Base-by-base conservation (phyloP, 2,113 vertebrate genomes). In the Lampris megalopsis region DNA sequence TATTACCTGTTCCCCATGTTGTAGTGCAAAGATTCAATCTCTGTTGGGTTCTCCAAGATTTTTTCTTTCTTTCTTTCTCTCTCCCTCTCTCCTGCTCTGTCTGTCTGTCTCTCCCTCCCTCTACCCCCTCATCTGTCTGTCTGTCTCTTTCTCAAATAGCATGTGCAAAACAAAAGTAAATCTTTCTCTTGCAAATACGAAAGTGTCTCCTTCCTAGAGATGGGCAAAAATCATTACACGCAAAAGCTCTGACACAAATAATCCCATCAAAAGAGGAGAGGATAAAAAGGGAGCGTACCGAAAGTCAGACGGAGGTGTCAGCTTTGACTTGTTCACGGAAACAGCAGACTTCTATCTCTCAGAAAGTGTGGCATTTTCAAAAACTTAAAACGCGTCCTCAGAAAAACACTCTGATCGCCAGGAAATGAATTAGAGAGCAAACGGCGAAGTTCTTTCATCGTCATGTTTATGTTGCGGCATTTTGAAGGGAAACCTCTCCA, bases 321-420 rank as follows among this genome's bases (percentile, higher is more conserved):
- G 78, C 85, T 73, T 59, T 54, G 60, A 73, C 80, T 68, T 68
- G 78, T 60, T 71, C 53, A 52, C 38, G 1, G 65, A 47, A 63
- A 68, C 73, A 63, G 57, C 9, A 40, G 43, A 80, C 42, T 66
- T 82, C 64, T 77, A 73, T 83, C 84, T 75, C 78, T 85, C 72
- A 73, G 83, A 58, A 71, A 72, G 58, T 67, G 40, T 92, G 92
- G 92, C 91, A 94, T 93, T 92, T 91, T 62, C 24, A 24, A 24
- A 24, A 24, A 24, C 24, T 24, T 24, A 76, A 78, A 92, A 88
- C 85, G 82, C 60, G 88, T 89, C 61, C 0, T 5, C 68, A 63
- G 85, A 90, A 77, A 82, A 86, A 85, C 58, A 40, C 81, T 75
- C 63, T 79, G 81, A 90, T 91, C 82, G 69, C 67, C 37, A 82